phyloP scores from a whole-genome alignment of 2,113 vertebrate genomes.

The Syrrhaptes paradoxus region DNA sequence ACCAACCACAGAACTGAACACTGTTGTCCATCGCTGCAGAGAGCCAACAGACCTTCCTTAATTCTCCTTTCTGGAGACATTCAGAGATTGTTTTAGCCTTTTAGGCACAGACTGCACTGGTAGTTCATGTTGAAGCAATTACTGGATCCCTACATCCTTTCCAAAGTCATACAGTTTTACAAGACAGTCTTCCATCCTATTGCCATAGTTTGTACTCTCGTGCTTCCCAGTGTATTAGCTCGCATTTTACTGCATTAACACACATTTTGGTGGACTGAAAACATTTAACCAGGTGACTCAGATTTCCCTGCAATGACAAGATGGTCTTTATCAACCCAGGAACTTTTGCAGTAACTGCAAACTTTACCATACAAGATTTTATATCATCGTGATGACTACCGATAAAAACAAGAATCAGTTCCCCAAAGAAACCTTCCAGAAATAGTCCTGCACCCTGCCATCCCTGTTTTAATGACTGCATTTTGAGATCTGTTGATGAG shows the following conservation, averaged over 20 bases:
- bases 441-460: background rate
- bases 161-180: background rate
- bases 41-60: background rate
- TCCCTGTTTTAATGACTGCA: background rate
- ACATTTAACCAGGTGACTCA: background rate
- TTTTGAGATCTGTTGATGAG: background rate
- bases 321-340: background rate
- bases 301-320: background rate
- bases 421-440: background rate
- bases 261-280: background rate
- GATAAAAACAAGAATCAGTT: background rate
- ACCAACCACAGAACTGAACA: background rate
- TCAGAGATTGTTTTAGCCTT: background rate
- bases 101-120: background rate
- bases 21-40: background rate
- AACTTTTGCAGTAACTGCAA: background rate
- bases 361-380: background rate
- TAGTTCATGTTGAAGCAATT: background rate
- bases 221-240: background rate
- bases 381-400: background rate
- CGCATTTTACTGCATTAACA: background rate
- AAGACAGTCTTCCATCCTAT: background rate
- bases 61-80: background rate
- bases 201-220: background rate
- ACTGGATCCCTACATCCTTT: background rate